Evolutionary conservation across 2,113 vertebrate species (phyloP).

Genomic region (Eubucco bourcierii): DNA sequence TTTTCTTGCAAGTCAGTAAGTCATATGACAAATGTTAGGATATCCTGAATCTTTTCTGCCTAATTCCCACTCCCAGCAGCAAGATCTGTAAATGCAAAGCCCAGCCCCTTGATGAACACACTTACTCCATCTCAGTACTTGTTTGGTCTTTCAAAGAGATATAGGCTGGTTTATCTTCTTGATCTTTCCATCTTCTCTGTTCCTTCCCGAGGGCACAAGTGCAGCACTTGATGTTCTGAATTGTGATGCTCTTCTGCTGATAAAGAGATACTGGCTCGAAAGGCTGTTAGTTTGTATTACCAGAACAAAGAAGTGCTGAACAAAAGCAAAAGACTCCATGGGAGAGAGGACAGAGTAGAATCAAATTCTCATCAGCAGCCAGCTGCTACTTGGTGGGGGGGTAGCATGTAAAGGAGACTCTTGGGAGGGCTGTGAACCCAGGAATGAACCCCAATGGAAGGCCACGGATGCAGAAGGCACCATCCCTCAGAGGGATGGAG

Average conservation of each 20-base stretch:
- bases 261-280: constrained; percentile 9
- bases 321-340: not conserved
- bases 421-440: not conserved
- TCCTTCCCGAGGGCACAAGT: constrained; percentile 28
- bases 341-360: not conserved
- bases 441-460: not conserved
- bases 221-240: constrained; percentile 10
- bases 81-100: not conserved
- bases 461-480: not conserved
- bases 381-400: not conserved
- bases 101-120: not conserved
- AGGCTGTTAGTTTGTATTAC: not conserved
- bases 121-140: not conserved
- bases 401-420: not conserved
- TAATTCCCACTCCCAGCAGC: not conserved
- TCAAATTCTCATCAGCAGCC: fast-evolving
- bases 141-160: not conserved
- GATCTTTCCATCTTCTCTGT: not conserved
- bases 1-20: not conserved
- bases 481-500: not conserved
- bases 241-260: not conserved
- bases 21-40: fast-evolving
- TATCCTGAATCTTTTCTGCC: not conserved
- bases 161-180: not conserved
- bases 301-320: not conserved